These are phyloP conservation scores for Aldrovandia affinis DNA, from an alignment of 2,797 vertebrate genomes.

Conservation along the genomic window DNA sequence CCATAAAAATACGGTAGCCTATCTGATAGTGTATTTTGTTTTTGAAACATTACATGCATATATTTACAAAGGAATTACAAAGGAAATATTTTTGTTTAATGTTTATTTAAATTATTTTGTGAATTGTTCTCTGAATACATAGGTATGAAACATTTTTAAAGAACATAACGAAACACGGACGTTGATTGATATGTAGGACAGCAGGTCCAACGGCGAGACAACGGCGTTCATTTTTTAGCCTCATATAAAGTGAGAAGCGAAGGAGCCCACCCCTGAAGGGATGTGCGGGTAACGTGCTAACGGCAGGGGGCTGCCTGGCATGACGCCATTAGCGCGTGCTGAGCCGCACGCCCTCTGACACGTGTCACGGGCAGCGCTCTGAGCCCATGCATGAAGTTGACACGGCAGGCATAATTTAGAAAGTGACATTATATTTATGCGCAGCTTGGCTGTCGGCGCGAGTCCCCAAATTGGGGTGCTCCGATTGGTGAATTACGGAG, in stretches of 20 bases:
- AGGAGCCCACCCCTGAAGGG: too few species aligned
- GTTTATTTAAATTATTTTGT: too few species aligned
- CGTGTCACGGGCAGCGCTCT: slow-evolving; percentile 78
- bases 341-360: slow-evolving; percentile 74
- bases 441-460: slow-evolving; percentile 70
- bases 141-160: too few species aligned
- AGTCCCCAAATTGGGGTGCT: slow-evolving; percentile 26
- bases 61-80: too few species aligned
- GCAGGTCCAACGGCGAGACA: background rate
- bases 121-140: background rate
- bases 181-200: background rate
- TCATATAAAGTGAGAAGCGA: too few species aligned
- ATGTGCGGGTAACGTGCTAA: slow-evolving; percentile 62
- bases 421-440: slow-evolving; percentile 80
- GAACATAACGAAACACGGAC: too few species aligned
- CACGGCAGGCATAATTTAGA: slow-evolving; percentile 80
- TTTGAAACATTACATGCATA: too few species aligned
- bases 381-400: slow-evolving; percentile 75
- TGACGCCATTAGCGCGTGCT: slow-evolving; percentile 65
- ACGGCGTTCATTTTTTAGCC: background rate
- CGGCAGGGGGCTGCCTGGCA: slow-evolving; percentile 22
- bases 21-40: too few species aligned
- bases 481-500: slow-evolving; percentile 55
- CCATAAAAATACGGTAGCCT: too few species aligned
- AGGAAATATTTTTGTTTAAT: too few species aligned